Conservation (phyloP, 2,888 invertebrate genomes). For the Ceriagrion tenellum region DNA sequence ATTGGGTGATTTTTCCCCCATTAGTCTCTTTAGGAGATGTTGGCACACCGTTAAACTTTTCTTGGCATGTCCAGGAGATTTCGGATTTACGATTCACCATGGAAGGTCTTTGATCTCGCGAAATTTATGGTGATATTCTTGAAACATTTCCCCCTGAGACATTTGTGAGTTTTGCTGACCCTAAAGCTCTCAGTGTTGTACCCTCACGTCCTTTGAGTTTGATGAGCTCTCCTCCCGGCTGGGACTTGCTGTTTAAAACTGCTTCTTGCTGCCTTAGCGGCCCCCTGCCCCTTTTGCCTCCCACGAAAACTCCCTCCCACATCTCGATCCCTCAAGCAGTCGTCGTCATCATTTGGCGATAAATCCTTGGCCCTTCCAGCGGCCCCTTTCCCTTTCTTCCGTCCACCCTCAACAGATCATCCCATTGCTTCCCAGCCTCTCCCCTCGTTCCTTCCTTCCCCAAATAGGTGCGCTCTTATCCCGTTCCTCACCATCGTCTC, state of each 20-base stretch:
- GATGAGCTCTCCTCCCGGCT: not conserved
- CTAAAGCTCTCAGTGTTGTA: not conserved
- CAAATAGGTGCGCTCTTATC: not conserved
- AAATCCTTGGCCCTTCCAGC: slow-evolving; percentile 44
- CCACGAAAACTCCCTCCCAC: not conserved
- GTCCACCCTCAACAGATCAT: not conserved
- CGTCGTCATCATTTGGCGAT: slow-evolving; percentile 56
- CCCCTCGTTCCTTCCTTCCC: not conserved
- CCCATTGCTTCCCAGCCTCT: not conserved
- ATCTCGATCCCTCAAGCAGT: not conserved
- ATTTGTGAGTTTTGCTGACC: not conserved
- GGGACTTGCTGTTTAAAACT: not conserved
- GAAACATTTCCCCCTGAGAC: not conserved
- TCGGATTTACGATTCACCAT: no score
- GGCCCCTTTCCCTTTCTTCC: not conserved
- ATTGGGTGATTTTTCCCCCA: no score
- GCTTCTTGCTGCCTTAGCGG: not conserved
- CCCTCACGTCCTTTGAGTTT: not conserved
- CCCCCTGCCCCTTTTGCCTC: not conserved
- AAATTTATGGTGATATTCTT: not conserved
- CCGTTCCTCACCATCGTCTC: not conserved
- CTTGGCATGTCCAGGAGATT: no score
- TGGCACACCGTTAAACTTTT: no score
- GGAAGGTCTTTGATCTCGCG: no score
- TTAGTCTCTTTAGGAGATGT: no score